phyloP scores from a whole-genome alignment of 2,888 invertebrate species.

The Nomada fucata region DNA sequence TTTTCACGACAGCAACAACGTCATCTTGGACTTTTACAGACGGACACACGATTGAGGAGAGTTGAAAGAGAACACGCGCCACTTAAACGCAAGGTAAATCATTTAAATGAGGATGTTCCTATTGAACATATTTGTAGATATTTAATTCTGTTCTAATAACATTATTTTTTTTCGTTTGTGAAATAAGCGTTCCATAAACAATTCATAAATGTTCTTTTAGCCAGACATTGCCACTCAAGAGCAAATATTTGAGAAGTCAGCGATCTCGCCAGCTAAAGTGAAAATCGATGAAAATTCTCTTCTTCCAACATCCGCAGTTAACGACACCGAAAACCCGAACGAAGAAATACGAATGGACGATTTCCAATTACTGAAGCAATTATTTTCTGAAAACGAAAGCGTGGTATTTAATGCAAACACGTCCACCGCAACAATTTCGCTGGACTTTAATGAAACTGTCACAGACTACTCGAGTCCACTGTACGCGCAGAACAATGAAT shows the following conservation, averaged over 20 bases:
- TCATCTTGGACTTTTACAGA: conserved; percentile 90
- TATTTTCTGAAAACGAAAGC: background rate
- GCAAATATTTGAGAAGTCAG: background rate
- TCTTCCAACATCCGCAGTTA: conserved; percentile 11
- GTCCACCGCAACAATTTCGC: background rate
- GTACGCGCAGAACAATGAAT: background rate
- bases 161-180: background rate
- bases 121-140: too few relatives aligned
- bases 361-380: conserved; percentile 10
- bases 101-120: background rate
- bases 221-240: background rate
- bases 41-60: conserved; percentile 80
- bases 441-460: background rate
- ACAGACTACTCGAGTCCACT: background rate
- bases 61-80: conserved; percentile 63
- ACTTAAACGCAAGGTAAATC: conserved; percentile 52
- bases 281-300: conserved; percentile 18
- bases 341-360: conserved; percentile 12
- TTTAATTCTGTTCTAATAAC: too few relatives aligned
- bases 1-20: conserved; percentile 93
- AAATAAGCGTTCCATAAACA: background rate
- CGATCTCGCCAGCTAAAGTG: background rate
- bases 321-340: conserved; percentile 6
- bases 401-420: background rate
- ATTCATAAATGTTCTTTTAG: conserved; percentile 14